Evolutionary conservation across 1,140 invertebrate species (phyloP).

Genomic region (Trypoxylus dichotomus): DNA sequence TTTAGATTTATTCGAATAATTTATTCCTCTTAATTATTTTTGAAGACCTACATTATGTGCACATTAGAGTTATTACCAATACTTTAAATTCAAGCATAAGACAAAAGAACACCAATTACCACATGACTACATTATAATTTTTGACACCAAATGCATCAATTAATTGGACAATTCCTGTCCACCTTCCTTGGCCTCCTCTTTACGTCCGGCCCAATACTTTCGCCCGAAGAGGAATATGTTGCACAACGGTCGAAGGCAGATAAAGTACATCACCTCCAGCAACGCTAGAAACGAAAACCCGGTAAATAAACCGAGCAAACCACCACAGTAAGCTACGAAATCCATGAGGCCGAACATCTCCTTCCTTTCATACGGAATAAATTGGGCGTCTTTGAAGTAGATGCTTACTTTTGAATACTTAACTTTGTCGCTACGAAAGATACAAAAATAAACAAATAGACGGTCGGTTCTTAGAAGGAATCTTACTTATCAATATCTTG

Average conservation of each 20-base stretch:
- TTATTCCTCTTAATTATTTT: too few species aligned
- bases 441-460: not conserved
- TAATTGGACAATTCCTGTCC: too few species aligned
- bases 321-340: constrained; percentile 66
- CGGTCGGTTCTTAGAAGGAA: not conserved
- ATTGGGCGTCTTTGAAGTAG: constrained; percentile 64
- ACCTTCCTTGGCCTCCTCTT: not conserved
- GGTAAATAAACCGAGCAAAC: constrained; percentile 65
- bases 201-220: not conserved
- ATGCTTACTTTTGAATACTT: not conserved
- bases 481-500: not conserved
- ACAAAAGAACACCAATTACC: too few species aligned
- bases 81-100: too few species aligned
- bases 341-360: constrained; percentile 65
- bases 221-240: constrained; percentile 42
- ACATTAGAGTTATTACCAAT: too few species aligned
- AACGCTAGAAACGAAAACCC: constrained; percentile 67
- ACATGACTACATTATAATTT: too few species aligned
- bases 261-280: constrained; percentile 65
- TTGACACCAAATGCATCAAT: too few species aligned
- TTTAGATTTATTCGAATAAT: too few species aligned
- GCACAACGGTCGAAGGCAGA: constrained; percentile 56
- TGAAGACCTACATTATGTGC: too few species aligned
- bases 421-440: not conserved
- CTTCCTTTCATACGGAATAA: constrained; percentile 62